Evolutionary conservation across 2,797 vertebrate species (phyloP).

Genomic region (Macropodus opercularis): DNA sequence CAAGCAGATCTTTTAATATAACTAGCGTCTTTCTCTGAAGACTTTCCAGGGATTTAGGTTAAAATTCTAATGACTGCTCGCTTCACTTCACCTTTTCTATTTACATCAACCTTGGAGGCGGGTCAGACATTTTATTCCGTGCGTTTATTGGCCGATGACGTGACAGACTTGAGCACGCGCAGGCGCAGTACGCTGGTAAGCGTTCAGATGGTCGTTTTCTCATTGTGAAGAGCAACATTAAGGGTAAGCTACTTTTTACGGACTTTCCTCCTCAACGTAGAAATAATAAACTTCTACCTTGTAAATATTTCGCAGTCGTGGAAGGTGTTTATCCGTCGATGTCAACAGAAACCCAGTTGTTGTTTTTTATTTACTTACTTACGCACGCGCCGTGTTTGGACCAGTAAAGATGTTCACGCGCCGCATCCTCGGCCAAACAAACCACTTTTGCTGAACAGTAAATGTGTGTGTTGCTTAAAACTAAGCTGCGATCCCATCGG

Average conservation of each 20-base stretch:
- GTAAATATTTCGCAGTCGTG: rapidly evolving
- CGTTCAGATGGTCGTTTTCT: slow-evolving; percentile 8
- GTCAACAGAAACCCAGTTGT: background rate
- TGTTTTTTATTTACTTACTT: background rate
- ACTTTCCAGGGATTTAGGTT: background rate
- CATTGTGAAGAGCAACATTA: slow-evolving; percentile 11
- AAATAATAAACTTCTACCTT: background rate
- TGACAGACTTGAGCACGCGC: slow-evolving; percentile 45
- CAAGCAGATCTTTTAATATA: too few species aligned
- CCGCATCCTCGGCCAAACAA: background rate
- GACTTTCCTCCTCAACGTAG: background rate
- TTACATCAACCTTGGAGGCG: slow-evolving; percentile 33
- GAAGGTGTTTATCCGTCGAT: rapidly evolving
- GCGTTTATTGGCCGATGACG: slow-evolving; percentile 47
- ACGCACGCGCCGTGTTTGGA: background rate
- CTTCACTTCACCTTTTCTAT: slow-evolving; percentile 37
- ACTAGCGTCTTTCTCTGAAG: too few species aligned
- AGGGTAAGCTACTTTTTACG: slow-evolving; percentile 40
- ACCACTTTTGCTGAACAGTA: background rate
- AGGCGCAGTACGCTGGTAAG: slow-evolving; percentile 50
- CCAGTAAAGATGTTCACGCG: background rate
- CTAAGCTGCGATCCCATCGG: rapidly evolving
- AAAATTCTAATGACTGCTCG: background rate
- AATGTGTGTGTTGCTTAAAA: background rate
- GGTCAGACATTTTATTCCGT: background rate